Conservation (phyloP, 2,797 vertebrate species). For the Acrocephalus scirpaceus region DNA sequence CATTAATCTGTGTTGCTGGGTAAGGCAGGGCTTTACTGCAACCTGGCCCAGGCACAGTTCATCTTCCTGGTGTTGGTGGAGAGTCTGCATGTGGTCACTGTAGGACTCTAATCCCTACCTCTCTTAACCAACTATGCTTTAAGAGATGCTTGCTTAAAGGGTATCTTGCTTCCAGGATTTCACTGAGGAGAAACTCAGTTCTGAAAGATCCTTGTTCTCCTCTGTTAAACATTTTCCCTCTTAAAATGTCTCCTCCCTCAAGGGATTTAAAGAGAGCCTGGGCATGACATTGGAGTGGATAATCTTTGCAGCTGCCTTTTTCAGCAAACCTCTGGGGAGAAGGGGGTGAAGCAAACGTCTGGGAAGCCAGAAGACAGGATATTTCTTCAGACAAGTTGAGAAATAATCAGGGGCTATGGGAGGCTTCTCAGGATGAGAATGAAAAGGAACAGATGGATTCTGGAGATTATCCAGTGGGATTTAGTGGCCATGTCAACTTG, state of each 20-base stretch:
- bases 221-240: background rate
- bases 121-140: background rate
- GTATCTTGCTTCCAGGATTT: background rate
- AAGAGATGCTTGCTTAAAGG: background rate
- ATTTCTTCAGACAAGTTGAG: slow-evolving; percentile 54
- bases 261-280: slow-evolving; percentile 3
- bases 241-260: background rate
- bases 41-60: accelerated
- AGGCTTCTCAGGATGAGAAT: slow-evolving; percentile 22
- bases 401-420: slow-evolving; percentile 57
- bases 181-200: background rate
- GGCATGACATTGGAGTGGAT: background rate
- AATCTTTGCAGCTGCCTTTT: slow-evolving; percentile 63
- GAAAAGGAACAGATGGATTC: slow-evolving; percentile 68
- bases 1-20: background rate
- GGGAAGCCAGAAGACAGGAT: slow-evolving; percentile 37
- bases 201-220: background rate
- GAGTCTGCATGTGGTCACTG: background rate
- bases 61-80: background rate
- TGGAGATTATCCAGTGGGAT: slow-evolving; percentile 58
- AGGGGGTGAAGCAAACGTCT: background rate
- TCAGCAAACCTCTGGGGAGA: slow-evolving; percentile 22
- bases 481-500: slow-evolving; percentile 46
- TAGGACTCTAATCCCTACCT: background rate
- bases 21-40: background rate